These are phyloP conservation scores for Sebastes steindachneri DNA, from an alignment of 2,797 vertebrate species.

Conservation along the genomic window DNA sequence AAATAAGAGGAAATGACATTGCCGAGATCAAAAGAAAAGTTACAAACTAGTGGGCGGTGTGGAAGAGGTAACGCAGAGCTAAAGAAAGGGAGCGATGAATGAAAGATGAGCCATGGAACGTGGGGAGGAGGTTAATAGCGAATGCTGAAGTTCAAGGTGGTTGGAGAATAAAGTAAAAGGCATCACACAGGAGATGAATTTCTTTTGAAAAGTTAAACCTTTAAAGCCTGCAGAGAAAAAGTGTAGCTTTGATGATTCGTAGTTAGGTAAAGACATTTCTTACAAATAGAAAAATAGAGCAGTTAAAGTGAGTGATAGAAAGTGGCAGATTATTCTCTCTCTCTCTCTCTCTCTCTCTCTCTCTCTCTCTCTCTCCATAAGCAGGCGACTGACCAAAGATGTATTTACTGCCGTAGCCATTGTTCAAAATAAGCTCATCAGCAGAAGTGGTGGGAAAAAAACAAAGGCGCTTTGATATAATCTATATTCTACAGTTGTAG, in stretches of 20 bases:
- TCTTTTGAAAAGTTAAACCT: slow-evolving; percentile 22
- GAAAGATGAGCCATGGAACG: slow-evolving; percentile 37
- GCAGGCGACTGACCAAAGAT: neutral
- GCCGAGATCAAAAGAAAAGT: slow-evolving; percentile 26
- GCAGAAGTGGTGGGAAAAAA: neutral
- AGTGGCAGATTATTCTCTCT: neutral
- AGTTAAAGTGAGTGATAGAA: neutral
- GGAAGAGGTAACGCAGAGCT: slow-evolving; percentile 20
- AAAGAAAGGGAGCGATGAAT: slow-evolving; percentile 42
- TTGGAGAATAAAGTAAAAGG: slow-evolving; percentile 26
- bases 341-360: too few relatives aligned
- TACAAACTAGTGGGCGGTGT: slow-evolving; percentile 18
- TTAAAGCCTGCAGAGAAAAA: neutral
- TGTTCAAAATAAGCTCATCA: slow-evolving; percentile 22
- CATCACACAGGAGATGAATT: neutral
- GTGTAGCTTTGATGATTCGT: neutral
- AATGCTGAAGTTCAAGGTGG: slow-evolving; percentile 41
- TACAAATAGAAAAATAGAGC: neutral
- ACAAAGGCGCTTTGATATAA: slow-evolving; percentile 16
- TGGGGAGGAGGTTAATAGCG: slow-evolving; percentile 34
- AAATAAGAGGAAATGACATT: slow-evolving; percentile 17
- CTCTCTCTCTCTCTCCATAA: neutral
- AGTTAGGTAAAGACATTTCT: neutral
- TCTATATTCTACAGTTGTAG: slow-evolving; percentile 34
- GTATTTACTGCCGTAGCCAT: neutral